Evolutionary conservation across 1,140 invertebrate species (phyloP).

Genomic region (Lepidotrigona ventralis): DNA sequence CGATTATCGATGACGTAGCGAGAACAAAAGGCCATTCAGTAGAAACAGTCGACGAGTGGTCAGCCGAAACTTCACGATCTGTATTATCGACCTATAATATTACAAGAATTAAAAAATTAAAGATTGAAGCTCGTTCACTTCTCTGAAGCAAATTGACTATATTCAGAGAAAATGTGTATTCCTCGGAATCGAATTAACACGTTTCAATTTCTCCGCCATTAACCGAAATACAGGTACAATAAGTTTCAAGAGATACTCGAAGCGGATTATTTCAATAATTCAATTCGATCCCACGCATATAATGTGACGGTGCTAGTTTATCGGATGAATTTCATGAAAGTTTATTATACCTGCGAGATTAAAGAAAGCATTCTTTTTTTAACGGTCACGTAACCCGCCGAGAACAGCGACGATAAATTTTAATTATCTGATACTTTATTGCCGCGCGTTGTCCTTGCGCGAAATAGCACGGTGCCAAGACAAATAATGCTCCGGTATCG

Average conservation of each 20-base stretch:
- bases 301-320: neutral
- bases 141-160: no score
- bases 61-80: no score
- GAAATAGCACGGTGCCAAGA: neutral
- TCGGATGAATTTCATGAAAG: neutral
- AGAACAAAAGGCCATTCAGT: neutral
- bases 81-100: no score
- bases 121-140: no score
- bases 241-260: neutral
- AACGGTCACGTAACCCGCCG: neutral
- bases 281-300: neutral
- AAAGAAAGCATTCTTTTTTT: neutral
- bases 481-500: conserved; percentile 26
- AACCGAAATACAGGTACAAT: neutral
- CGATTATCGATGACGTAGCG: neutral
- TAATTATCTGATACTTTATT: conserved; percentile 31
- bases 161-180: no score
- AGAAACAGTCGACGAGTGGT: neutral
- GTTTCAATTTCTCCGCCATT: neutral
- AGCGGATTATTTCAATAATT: neutral
- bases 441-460: neutral
- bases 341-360: neutral
- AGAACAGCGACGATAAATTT: neutral
- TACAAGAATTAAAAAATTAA: no score
- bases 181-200: neutral